These are phyloP conservation scores for Entomyzon cyanotis DNA, from an alignment of 2,113 vertebrate species.

Conservation along the genomic window DNA sequence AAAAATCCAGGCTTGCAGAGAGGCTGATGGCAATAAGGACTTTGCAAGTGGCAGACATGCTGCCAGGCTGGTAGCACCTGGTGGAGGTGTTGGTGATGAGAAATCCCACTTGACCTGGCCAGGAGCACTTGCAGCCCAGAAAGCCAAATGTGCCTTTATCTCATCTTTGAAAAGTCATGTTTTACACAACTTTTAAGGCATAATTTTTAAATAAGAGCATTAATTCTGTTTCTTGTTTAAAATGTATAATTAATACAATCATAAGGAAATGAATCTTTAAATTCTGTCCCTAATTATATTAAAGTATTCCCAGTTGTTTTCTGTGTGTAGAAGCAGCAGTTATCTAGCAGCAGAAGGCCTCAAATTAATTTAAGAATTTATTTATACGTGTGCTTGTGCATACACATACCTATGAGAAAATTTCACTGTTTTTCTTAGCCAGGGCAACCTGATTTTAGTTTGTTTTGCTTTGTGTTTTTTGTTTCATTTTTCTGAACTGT, in stretches of 20 bases:
- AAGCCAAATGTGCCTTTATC: neutral
- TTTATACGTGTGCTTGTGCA: accelerated
- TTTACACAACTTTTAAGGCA: neutral
- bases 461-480: neutral
- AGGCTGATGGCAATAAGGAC: neutral
- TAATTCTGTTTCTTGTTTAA: neutral
- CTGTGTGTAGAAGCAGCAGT: neutral
- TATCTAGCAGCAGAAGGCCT: neutral
- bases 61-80: no score
- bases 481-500: neutral
- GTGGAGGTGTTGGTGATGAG: neutral
- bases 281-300: neutral
- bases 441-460: neutral
- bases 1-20: neutral
- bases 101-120: neutral
- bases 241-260: neutral
- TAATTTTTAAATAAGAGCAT: neutral
- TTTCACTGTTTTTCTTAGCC: neutral
- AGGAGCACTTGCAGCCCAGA: neutral
- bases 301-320: neutral
- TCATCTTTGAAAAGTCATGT: neutral
- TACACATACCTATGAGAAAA: neutral
- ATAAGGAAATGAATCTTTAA: neutral
- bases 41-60: neutral
- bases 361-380: neutral